Evolutionary conservation across 2,113 vertebrate species (phyloP), one percentile per base, ranked within the genome.

Genomic region (Numenius arquata): DNA sequence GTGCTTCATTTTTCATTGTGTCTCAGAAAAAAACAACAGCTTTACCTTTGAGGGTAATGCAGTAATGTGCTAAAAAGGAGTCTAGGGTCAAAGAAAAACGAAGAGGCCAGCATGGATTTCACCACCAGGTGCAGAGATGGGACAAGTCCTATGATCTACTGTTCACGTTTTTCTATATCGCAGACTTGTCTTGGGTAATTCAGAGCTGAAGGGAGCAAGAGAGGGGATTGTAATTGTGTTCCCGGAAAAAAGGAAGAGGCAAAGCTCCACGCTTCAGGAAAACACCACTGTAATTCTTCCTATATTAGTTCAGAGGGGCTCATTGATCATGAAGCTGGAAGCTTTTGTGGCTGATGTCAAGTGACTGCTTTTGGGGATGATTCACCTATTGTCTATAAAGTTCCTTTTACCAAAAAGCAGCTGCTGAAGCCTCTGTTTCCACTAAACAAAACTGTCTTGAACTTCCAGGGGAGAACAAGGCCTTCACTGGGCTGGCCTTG

Each of bases 311-410:
- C 84, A 82, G 84, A 96, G 59, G 52, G 48, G 34, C 72, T 93
- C 27, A 8, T 96, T 95, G 93, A 96, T 97, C 96, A 96, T 76
- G 81, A 72, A 81, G 65, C 89, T 86, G 89, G 85, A 82, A 85
- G 80, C 90, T 94, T 96, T 97, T 97, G 97, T 97, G 82, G 55
- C 75, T 84, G 72, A 91, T 97, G 97, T 97, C 97, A 98, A 97
- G 91, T 92, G 71, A 95, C 88, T 94, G 93, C 95, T 93, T 94
- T 95, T 89, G 91, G 85, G 71, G 45, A 92, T 94, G 95, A 93
- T 95, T 95, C 89, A 38, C 53, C 86, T 92, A 94, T 97, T 97
- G 96, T 97, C 87, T 92, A 1, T 75, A 85, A 80, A 34, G 66
- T 85, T 96, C 65, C 62, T 97, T 95, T 89, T 80, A 90, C 80